Base-by-base conservation (phyloP, 2,113 vertebrate genomes). In the Zapus hudsonius region DNA sequence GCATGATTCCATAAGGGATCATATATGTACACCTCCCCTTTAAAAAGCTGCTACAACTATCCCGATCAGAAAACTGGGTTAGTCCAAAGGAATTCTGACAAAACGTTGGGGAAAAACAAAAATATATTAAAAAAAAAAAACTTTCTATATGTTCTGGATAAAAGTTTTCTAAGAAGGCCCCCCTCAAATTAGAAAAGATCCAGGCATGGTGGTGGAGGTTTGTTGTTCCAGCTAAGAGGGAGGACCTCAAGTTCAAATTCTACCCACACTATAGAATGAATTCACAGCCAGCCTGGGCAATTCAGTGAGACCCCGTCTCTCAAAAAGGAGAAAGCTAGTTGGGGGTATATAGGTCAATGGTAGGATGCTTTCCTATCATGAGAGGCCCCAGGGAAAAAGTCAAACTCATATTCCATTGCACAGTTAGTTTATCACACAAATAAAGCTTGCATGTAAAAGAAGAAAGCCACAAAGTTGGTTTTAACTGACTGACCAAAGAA, bases 401-500 rank as follows among this genome's bases (percentile, higher is more conserved):
- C 40, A 17, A 79, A 70, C 5, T 13, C 91, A 82, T 33, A 75
- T 76, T 87, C 31, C 64, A 44, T 76, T 79, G 73, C 12, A 63
- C 31, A 85, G 75, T 93, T 87, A 55, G 44, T 86, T 89, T 83
- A 70, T 84, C 85, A 73, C 8, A 84, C 8, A 23, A 66, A 44
- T 75, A 87, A 69, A 83, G 27, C 25, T 61, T 17, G 59, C 12
- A 78, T 55, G 36, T 61, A 80, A 67, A 33, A 19, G 33, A 16
- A 31, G 20, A 61, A 27, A 67, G 47, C 15, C 27, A 52, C n/a
- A 69, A 67, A 57, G 23, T 29, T 73, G 36, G 8, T 84, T 94
- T 91, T 92, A 72, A 57, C 22, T 83, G 10, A 16, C 52, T 90
- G 42, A n/a, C 85, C n/a, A 87, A 91, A 89, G 87, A 82, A 87